Conservation (phyloP, 2,888 invertebrate genomes). For the Heliconius erato region DNA sequence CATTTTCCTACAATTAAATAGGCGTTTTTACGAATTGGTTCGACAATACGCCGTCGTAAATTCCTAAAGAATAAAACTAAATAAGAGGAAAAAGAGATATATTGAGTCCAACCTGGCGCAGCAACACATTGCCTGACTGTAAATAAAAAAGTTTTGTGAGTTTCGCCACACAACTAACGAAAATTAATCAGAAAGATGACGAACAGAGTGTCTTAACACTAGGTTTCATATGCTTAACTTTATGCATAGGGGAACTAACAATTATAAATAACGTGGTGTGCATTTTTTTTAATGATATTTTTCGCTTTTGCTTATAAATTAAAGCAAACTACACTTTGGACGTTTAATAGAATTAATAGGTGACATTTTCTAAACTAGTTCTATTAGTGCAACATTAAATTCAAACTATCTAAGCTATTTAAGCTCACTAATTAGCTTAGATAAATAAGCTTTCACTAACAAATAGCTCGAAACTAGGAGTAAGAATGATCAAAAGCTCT, state of each 20-base stretch:
- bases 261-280: background rate
- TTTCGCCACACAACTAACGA: too few relatives aligned
- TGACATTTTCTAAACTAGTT: conserved; percentile 43
- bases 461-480: background rate
- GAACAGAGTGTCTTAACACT: background rate
- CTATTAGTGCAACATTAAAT: conserved; percentile 36
- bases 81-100: too few relatives aligned
- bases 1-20: too few relatives aligned
- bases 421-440: conserved; percentile 8
- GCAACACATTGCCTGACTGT: too few relatives aligned
- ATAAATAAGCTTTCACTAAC: conserved; percentile 6
- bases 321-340: conserved; percentile 7
- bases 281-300: background rate
- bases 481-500: background rate
- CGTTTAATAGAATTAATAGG: conserved; percentile 43
- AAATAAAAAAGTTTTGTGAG: too few relatives aligned
- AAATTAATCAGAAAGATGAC: too few relatives aligned
- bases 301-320: background rate
- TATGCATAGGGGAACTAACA: background rate
- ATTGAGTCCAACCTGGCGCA: too few relatives aligned
- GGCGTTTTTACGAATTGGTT: too few relatives aligned
- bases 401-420: conserved; percentile 23
- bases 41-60: too few relatives aligned
- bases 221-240: background rate
- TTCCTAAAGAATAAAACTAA: too few relatives aligned